These are phyloP conservation scores for Manis pentadactyla DNA, from an alignment of 2,797 vertebrate species.

Conservation along the genomic window DNA sequence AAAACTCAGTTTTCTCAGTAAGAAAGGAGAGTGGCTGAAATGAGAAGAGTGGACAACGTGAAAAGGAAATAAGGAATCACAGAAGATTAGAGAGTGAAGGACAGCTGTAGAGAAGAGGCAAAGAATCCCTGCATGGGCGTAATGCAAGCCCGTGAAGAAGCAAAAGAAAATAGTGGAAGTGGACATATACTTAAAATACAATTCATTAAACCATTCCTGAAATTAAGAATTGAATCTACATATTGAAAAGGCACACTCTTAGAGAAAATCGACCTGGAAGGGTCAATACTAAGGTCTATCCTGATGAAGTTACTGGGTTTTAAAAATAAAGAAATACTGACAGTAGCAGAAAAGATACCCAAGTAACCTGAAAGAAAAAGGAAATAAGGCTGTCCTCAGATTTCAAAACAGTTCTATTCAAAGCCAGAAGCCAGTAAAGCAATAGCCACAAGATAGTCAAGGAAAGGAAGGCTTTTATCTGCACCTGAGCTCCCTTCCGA, in stretches of 20 bases:
- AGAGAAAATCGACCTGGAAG: not conserved
- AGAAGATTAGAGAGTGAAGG: not conserved
- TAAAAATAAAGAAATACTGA: not conserved
- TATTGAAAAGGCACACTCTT: not conserved
- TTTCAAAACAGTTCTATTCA: not conserved
- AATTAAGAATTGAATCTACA: not conserved
- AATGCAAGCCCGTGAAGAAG: not conserved
- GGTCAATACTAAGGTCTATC: not conserved
- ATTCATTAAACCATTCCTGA: not conserved
- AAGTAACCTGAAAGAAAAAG: not conserved
- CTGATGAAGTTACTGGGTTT: slow-evolving; percentile 32
- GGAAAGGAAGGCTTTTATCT: not conserved
- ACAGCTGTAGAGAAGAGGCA: not conserved
- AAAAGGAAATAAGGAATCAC: not conserved
- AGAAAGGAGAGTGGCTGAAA: not conserved
- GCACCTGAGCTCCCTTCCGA: not conserved
- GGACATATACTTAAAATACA: not conserved
- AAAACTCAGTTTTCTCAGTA: not conserved
- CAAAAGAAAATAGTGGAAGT: not conserved
- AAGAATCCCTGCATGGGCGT: not conserved
- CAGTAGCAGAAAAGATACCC: not conserved
- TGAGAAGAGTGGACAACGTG: not conserved
- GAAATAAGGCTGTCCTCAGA: not conserved
- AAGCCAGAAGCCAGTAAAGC: not conserved
- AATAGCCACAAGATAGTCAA: not conserved